These are phyloP conservation scores for Sebastes hopkinsi DNA, from an alignment of 2,797 vertebrate genomes.

Conservation along the genomic window DNA sequence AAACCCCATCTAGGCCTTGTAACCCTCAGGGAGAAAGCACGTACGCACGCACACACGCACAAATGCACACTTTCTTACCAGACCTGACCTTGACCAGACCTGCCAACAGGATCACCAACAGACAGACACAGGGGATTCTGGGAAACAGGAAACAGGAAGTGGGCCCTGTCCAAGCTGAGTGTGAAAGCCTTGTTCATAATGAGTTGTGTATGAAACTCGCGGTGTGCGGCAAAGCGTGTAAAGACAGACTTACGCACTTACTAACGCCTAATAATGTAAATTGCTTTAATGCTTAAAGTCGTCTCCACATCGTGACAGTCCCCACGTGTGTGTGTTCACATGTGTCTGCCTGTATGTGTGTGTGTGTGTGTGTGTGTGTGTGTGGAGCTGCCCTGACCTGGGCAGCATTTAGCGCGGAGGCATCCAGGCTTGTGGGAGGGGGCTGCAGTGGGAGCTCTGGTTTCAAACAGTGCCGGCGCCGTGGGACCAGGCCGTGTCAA, in stretches of 20 bases:
- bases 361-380: neutral
- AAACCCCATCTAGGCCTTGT: constrained; percentile 53
- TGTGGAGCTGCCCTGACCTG: constrained; percentile 26
- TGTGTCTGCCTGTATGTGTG: constrained; percentile 4
- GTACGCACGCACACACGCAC: constrained; percentile 21
- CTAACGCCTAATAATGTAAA: constrained; percentile 52
- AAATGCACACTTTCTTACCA: constrained; percentile 41
- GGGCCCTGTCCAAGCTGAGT: constrained; percentile 51
- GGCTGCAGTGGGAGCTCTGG: constrained; percentile 50
- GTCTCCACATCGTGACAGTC: constrained; percentile 1
- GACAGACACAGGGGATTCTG: constrained; percentile 71
- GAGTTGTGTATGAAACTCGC: constrained; percentile 39
- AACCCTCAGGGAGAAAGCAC: constrained; percentile 63
- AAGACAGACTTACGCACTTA: constrained; percentile 7
- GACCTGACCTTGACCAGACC: constrained; percentile 77
- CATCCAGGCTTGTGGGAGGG: constrained; percentile 46
- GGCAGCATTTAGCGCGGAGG: constrained; percentile 60
- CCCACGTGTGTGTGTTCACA: neutral
- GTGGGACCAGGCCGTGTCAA: constrained; percentile 75
- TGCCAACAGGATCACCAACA: constrained; percentile 70
- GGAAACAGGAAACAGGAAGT: constrained; percentile 78
- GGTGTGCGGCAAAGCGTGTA: constrained; percentile 42
- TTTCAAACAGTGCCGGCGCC: constrained; percentile 72
- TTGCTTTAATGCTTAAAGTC: constrained; percentile 45
- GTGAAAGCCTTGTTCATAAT: constrained; percentile 52